Evolutionary conservation across 23 tunicate species (phyloP).

Genomic region (Diplosoma virens): DNA sequence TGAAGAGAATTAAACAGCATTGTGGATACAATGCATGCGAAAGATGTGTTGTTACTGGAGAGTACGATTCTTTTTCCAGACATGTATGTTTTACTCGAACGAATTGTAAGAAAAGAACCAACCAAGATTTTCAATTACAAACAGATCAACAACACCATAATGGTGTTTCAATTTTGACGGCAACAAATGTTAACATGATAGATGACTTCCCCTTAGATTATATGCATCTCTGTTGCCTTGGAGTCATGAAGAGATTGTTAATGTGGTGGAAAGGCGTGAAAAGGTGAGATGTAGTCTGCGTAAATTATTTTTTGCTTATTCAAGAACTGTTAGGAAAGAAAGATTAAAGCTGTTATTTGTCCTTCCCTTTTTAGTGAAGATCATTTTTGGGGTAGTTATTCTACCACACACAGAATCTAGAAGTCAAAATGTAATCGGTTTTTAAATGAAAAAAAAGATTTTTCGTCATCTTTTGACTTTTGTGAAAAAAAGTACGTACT

Average conservation of each 20-base stretch:
- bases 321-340: too few relatives aligned
- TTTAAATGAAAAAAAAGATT: too few relatives aligned
- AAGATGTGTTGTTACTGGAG: slow-evolving; percentile 37
- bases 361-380: too few relatives aligned
- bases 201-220: slow-evolving; percentile 35
- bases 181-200: slow-evolving; percentile 34
- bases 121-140: slow-evolving; percentile 22
- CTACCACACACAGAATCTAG: too few relatives aligned
- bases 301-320: too few relatives aligned
- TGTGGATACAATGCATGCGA: slow-evolving; percentile 46
- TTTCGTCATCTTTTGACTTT: too few relatives aligned
- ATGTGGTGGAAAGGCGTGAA: slow-evolving; percentile 51
- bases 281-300: too few relatives aligned
- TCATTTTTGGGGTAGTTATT: too few relatives aligned
- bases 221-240: slow-evolving; percentile 57
- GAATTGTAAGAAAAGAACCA: slow-evolving; percentile 5
- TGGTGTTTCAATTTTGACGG: slow-evolving; percentile 28
- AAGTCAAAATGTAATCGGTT: too few relatives aligned
- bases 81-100: slow-evolving; percentile 18
- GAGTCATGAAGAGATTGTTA: slow-evolving; percentile 41
- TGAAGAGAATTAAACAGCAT: slow-evolving; percentile 37
- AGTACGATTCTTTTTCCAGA: not conserved
- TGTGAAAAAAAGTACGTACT: too few relatives aligned
- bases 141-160: slow-evolving; percentile 29
- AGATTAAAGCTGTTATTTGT: too few relatives aligned